Conservation (phyloP, 1,140 invertebrate genomes). For the Liolophura sinensis region DNA sequence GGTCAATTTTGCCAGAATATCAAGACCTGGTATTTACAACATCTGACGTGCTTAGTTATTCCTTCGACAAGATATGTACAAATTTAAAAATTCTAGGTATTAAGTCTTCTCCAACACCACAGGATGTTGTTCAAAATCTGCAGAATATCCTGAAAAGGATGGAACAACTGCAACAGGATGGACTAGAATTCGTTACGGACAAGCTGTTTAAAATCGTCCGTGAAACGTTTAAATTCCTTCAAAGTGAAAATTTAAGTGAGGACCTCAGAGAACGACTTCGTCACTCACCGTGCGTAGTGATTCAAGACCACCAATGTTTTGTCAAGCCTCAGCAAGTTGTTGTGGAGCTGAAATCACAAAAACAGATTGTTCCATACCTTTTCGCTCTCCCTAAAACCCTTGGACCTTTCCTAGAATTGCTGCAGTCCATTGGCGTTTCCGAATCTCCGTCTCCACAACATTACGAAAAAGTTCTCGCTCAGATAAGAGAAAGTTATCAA, state of each 20-base stretch:
- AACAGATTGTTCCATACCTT: conserved; percentile 33
- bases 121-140: conserved; percentile 18
- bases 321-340: conserved; percentile 27
- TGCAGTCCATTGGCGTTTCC: conserved; percentile 28
- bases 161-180: conserved; percentile 2
- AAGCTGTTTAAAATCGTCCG: conserved; percentile 14
- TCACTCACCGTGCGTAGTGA: conserved; percentile 18
- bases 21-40: conserved; percentile 25
- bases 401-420: conserved; percentile 27
- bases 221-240: conserved; percentile 18
- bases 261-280: not conserved
- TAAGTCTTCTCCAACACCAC: conserved; percentile 3
- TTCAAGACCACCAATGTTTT: conserved; percentile 18
- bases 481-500: too few relatives aligned
- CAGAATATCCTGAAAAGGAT: conserved; percentile 14
- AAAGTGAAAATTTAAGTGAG: not conserved
- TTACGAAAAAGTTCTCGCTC: too few relatives aligned
- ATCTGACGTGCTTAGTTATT: conserved; percentile 10
- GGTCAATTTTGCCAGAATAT: conserved; percentile 7
- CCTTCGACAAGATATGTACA: not conserved
- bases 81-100: conserved; percentile 5
- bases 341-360: conserved; percentile 19
- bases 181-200: not conserved
- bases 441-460: too few relatives aligned
- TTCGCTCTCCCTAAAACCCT: conserved; percentile 27